Conservation (phyloP, 2,797 vertebrate species). For the Bovichtus diacanthus region DNA sequence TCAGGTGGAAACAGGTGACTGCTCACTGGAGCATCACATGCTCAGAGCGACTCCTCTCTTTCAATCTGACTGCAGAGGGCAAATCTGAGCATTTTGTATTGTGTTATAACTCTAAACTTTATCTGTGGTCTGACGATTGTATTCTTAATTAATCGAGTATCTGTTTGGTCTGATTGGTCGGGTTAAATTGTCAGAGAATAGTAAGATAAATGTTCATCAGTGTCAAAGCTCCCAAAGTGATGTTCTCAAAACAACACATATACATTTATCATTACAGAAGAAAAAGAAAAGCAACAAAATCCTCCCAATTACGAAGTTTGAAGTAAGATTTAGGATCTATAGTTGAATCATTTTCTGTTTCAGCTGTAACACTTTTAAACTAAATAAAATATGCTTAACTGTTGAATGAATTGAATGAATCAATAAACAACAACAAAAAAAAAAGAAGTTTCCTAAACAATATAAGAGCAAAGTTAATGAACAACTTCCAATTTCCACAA, state of each 20-base stretch:
- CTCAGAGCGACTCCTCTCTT: background rate
- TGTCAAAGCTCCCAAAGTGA: background rate
- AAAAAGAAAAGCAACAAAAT: background rate
- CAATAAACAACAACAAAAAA: background rate
- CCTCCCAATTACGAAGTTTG: background rate
- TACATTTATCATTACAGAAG: background rate
- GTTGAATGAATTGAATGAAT: background rate
- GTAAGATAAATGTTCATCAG: background rate
- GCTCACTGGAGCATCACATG: background rate
- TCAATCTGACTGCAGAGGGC: background rate
- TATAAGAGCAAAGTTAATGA: background rate
- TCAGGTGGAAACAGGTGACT: constrained; percentile 31
- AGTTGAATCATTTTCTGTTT: background rate
- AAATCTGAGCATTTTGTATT: background rate
- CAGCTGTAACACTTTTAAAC: background rate
- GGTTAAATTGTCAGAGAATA: background rate
- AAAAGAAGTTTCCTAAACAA: background rate
- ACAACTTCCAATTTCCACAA: background rate
- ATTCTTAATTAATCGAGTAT: background rate
- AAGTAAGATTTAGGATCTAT: background rate
- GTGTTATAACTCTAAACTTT: background rate
- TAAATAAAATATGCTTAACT: background rate
- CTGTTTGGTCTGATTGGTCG: too few relatives aligned
- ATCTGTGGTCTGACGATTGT: too few relatives aligned
- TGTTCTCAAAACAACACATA: background rate